Evolutionary conservation across 2,888 invertebrate species (phyloP).

Genomic region (Lottia scabra): DNA sequence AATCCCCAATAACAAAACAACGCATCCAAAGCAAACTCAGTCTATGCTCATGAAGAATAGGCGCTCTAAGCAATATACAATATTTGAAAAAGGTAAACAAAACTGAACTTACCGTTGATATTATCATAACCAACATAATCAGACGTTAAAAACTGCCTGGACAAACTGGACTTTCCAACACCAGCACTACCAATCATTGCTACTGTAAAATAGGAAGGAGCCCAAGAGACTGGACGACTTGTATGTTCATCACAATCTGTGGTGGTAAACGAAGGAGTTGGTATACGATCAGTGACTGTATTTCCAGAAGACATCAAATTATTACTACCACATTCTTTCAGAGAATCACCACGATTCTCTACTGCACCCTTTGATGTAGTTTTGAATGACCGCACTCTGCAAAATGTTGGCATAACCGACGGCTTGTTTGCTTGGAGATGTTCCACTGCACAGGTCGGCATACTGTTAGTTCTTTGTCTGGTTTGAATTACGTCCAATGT

Average conservation of each 20-base stretch:
- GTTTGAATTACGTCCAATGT: neutral
- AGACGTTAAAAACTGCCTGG: constrained; percentile 79
- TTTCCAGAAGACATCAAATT: constrained; percentile 80
- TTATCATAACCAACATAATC: constrained; percentile 74
- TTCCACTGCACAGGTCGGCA: constrained; percentile 36
- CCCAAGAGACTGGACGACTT: constrained; percentile 14
- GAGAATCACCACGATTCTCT: constrained; percentile 87
- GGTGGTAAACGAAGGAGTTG: constrained; percentile 17
- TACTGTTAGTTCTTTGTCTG: constrained; percentile 45
- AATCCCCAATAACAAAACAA: too few species aligned
- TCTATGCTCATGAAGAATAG: too few species aligned
- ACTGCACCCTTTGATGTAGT: constrained; percentile 88
- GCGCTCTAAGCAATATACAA: too few species aligned
- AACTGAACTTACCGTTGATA: constrained; percentile 12
- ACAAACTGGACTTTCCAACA: constrained; percentile 78
- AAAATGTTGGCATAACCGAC: constrained; percentile 14
- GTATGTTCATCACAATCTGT: constrained; percentile 5
- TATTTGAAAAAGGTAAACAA: neutral
- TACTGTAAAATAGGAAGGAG: constrained; percentile 72
- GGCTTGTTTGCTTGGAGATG: constrained; percentile 9
- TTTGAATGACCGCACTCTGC: constrained; percentile 88
- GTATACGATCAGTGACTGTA: constrained; percentile 60
- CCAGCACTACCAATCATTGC: constrained; percentile 77
- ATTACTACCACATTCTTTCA: constrained; percentile 86
- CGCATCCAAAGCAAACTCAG: too few species aligned